These are phyloP conservation scores for Graptemys geographica DNA, from an alignment of 2,797 vertebrate genomes.

Conservation along the genomic window DNA sequence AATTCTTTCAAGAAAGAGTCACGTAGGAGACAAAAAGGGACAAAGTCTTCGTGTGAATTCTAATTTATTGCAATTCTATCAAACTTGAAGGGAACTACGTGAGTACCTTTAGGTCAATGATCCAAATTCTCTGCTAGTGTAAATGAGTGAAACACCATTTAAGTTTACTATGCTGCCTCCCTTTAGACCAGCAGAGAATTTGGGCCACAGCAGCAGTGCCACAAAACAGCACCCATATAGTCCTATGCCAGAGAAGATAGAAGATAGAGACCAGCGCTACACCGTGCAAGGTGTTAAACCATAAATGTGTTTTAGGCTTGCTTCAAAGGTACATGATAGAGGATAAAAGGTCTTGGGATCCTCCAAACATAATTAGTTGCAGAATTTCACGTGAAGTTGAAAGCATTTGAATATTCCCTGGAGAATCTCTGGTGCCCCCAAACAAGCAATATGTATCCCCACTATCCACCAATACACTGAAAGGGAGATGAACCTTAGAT, in stretches of 20 bases:
- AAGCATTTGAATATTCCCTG: not conserved
- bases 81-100: not conserved
- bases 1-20: not conserved
- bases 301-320: constrained; percentile 39
- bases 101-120: not conserved
- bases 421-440: constrained; percentile 7
- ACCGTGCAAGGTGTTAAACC: constrained; percentile 13
- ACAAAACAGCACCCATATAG: constrained; percentile 14
- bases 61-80: not conserved
- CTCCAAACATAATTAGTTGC: not conserved
- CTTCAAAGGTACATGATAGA: constrained; percentile 45
- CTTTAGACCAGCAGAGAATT: not conserved
- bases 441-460: not conserved
- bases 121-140: not conserved
- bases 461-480: not conserved
- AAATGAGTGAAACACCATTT: not conserved
- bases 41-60: accelerated
- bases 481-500: not conserved
- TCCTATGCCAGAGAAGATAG: constrained; percentile 27
- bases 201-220: constrained; percentile 20
- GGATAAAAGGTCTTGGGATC: constrained; percentile 26
- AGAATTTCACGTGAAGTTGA: not conserved
- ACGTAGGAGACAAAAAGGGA: not conserved
- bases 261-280: constrained; percentile 21
- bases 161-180: not conserved